A percentile compares a stretch with the other conserved stretches of the same genome.
phyloP scores from a whole-genome alignment of 1,140 invertebrate genomes.

The Diachasmimorpha longicaudata region DNA sequence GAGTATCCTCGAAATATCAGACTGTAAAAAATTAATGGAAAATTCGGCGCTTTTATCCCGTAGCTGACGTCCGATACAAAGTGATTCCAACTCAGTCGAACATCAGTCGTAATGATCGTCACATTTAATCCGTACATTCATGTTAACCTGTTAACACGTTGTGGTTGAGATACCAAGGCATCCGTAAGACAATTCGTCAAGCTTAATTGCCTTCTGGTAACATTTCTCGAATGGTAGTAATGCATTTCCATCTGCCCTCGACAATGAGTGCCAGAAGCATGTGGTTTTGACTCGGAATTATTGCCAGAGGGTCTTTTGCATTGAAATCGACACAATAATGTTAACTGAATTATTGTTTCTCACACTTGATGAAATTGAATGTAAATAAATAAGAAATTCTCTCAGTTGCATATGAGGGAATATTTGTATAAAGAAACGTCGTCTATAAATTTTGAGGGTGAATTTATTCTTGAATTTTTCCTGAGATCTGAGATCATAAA shows the following conservation, averaged over 20 bases:
- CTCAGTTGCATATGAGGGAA: no score
- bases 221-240: not conserved
- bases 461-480: no score
- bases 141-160: constrained; percentile 32
- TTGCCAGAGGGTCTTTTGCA: not conserved
- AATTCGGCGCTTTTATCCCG: no score
- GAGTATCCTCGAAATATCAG: no score
- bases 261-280: constrained; percentile 4
- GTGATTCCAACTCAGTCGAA: not conserved
- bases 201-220: constrained; percentile 15
- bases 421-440: no score
- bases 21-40: no score
- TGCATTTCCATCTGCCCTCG: not conserved
- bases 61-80: not conserved
- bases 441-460: no score
- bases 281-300: not conserved
- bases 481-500: no score
- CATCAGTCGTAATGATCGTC: not conserved
- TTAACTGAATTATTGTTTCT: not conserved
- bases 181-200: constrained; percentile 18
- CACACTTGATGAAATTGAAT: no score
- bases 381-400: no score
- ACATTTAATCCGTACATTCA: constrained; percentile 9
- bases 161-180: constrained; percentile 1
- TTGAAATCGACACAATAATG: not conserved